Conservation (phyloP, 2,888 invertebrate species). For the Leptarthrus brevirostris region DNA sequence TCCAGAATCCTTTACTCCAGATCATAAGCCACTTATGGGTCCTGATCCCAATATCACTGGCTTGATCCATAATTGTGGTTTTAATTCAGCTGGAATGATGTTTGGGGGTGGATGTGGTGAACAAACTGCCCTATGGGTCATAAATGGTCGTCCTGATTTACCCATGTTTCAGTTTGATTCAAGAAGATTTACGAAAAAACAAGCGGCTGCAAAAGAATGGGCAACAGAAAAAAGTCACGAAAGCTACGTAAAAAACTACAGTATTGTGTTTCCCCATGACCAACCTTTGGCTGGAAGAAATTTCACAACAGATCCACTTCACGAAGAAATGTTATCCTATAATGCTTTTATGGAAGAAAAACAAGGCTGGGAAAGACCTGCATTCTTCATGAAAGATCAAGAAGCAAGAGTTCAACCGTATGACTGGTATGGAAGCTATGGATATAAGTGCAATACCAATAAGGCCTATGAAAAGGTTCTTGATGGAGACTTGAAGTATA, state of each 20-base stretch:
- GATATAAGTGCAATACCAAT: conserved; percentile 74
- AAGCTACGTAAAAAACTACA: conserved; percentile 88
- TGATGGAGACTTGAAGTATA: conserved; percentile 80
- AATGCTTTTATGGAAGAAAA: conserved; percentile 91
- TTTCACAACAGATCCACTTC: conserved; percentile 75
- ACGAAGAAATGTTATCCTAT: conserved; percentile 73
- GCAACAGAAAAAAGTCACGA: conserved; percentile 86
- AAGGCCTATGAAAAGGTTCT: conserved; percentile 77
- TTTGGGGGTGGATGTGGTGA: conserved; percentile 88
- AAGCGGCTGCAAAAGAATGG: conserved; percentile 80
- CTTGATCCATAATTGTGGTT: conserved; percentile 87
- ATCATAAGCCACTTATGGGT: conserved; percentile 89
- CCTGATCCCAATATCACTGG: conserved; percentile 76
- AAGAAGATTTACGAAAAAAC: conserved; percentile 81
- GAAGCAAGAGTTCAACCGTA: conserved; percentile 74
- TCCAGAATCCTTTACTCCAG: conserved; percentile 92
- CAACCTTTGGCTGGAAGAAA: conserved; percentile 85
- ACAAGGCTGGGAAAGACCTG: conserved; percentile 87
- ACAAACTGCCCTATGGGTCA: conserved; percentile 87
- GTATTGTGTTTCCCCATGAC: conserved; percentile 84
- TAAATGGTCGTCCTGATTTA: conserved; percentile 82
- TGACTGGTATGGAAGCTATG: conserved; percentile 89
- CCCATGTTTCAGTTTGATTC: conserved; percentile 91
- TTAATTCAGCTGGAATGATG: conserved; percentile 94
- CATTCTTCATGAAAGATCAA: conserved; percentile 76